Percentiles rank a stretch among this genome's conserved stretches.
Conservation (phyloP, 1,140 invertebrate genomes). For the Drosophila busckii region DNA sequence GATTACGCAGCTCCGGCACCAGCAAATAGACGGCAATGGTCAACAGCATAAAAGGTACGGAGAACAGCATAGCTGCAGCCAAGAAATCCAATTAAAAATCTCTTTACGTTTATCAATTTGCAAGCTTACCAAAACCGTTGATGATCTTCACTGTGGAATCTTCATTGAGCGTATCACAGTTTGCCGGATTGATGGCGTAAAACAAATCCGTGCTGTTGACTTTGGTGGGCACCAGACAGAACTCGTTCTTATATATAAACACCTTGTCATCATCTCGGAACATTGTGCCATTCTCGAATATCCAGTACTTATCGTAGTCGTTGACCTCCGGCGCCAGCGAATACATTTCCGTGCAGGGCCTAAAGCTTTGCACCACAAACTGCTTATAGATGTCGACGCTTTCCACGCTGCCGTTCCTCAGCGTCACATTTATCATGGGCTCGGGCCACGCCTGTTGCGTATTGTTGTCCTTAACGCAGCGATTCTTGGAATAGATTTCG, state of each 20-base stretch:
- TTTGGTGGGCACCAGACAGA: slow-evolving; percentile 47
- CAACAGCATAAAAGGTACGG: slow-evolving; percentile 84
- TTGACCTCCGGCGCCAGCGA: slow-evolving; percentile 45
- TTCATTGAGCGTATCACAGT: slow-evolving; percentile 47
- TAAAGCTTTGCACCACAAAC: slow-evolving; percentile 64
- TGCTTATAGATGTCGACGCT: slow-evolving; percentile 54
- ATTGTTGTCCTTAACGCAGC: slow-evolving; percentile 33
- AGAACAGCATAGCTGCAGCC: slow-evolving; percentile 82
- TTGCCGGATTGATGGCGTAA: slow-evolving; percentile 61
- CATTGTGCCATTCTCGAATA: slow-evolving; percentile 64
- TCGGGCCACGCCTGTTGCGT: slow-evolving; percentile 41
- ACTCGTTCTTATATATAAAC: slow-evolving; percentile 60
- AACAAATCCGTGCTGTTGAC: slow-evolving; percentile 48
- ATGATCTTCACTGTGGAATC: slow-evolving; percentile 60
- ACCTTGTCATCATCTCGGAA: slow-evolving; percentile 39
- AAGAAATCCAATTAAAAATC: background rate
- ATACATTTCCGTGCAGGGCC: slow-evolving; percentile 65
- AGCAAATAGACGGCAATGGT: slow-evolving; percentile 87
- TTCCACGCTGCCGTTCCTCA: slow-evolving; percentile 24
- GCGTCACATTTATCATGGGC: slow-evolving; percentile 51
- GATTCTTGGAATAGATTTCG: slow-evolving; percentile 19
- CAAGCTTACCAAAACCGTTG: slow-evolving; percentile 58
- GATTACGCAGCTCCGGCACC: slow-evolving; percentile 85
- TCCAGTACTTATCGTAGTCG: slow-evolving; percentile 44
- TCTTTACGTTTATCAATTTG: background rate